phyloP scores from a whole-genome alignment of 2,888 invertebrate species.

The Tanaodytes sp. region DNA sequence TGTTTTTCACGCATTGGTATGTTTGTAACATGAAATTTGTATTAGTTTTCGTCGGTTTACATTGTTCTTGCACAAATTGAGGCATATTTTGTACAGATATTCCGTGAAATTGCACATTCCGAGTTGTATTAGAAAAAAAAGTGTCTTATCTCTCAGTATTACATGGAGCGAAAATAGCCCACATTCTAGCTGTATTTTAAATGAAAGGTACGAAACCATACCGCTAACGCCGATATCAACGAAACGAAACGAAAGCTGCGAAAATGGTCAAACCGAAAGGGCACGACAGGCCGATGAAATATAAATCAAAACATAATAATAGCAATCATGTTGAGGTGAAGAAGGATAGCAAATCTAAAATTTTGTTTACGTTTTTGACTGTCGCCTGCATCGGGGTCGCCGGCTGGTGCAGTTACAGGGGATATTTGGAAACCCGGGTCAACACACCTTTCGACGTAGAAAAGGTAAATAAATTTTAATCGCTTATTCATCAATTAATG shows the following conservation, averaged over 20 bases:
- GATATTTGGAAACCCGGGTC: constrained; percentile 90
- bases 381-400: constrained; percentile 77
- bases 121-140: constrained; percentile 27
- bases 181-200: constrained; percentile 21
- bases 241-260: constrained; percentile 13
- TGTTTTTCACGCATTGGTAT: constrained; percentile 23
- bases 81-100: constrained; percentile 20
- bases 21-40: constrained; percentile 21
- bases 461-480: too few species aligned
- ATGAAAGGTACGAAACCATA: constrained; percentile 15
- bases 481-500: too few species aligned
- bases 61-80: constrained; percentile 2
- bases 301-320: constrained; percentile 38
- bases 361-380: constrained; percentile 47
- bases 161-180: constrained; percentile 38
- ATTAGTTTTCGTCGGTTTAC: constrained; percentile 21
- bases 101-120: constrained; percentile 8
- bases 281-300: constrained; percentile 50
- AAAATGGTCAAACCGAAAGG: constrained; percentile 55
- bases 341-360: constrained; percentile 40
- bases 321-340: constrained; percentile 38
- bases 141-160: constrained; percentile 42
- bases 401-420: constrained; percentile 83
- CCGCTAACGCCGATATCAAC: constrained; percentile 11
- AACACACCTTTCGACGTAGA: constrained; percentile 87